Evolutionary conservation across 2,113 vertebrate species (phyloP), one percentile per base, ranked within the genome.

Genomic region (Pedetes capensis): DNA sequence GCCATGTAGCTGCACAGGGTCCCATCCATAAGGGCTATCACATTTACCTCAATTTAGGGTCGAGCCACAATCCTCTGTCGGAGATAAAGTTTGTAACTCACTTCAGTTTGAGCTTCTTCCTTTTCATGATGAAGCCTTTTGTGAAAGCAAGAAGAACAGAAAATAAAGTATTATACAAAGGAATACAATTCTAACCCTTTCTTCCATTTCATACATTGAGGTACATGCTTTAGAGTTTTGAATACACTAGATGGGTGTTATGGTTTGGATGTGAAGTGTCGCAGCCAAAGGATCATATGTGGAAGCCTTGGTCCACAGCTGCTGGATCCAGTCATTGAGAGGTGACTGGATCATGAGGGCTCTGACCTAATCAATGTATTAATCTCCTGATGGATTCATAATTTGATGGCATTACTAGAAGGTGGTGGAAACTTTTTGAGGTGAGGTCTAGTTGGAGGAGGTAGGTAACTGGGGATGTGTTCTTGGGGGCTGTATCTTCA

Each of bases 71-170:
- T 86, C 39, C 29, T 78, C 23, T 80, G 72, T n/a, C 42, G 61
- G 69, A 93, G 78, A 75, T 27, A 27, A 91, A 57, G 91, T 91
- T 68, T 95, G 66, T 42, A 44, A 89, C 66, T 97, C 93, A 97
- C 80, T 93, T 57, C 55, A 92, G 34, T 95, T 84, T 96, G 90
- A 80, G 34, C 44, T 97, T 97, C 80, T 82, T 97, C 66, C 79
- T 96, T 94, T 97, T 97, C 96, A 95, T 97, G 95, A 93, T 96
- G 92, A 94, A 96, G 74, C 85, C 91, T 96, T 96, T 69, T 47
- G 44, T 72, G 6, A 89, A 57, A 75, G 42, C 92, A 79, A 80
- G 37, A 94, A 90, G 80, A 84, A 87, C 5, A 86, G 83, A 89
- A 55, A 91, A 72, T 22, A 74, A 95, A n/a, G 10, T 42, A 14